Conservation (phyloP, 2,797 vertebrate genomes). For the Rhinichthys osculus region DNA sequence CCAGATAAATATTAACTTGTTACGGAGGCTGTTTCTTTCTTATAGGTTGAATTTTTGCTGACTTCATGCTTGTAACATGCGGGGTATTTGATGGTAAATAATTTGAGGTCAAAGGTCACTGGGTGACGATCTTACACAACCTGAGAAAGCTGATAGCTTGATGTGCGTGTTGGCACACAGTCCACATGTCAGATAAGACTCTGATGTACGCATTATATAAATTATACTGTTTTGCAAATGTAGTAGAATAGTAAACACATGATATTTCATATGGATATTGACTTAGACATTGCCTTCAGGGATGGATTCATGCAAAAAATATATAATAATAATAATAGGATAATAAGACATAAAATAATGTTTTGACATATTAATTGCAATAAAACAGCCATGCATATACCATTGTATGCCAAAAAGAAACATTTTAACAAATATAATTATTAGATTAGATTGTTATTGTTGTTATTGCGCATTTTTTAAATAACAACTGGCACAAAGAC, state of each 20-base stretch:
- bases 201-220: neutral
- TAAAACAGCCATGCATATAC: neutral
- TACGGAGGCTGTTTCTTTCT: conserved; percentile 45
- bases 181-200: neutral
- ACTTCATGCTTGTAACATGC: conserved; percentile 49
- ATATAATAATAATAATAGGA: neutral
- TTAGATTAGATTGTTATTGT: neutral
- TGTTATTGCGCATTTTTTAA: neutral
- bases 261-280: neutral
- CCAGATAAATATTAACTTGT: conserved; percentile 66
- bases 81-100: neutral
- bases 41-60: conserved; percentile 61
- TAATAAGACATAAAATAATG: neutral
- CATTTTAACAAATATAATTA: fast-evolving
- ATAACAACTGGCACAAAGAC: neutral
- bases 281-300: neutral
- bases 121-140: conserved; percentile 55
- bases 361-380: neutral
- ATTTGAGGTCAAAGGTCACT: conserved; percentile 50
- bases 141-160: conserved; percentile 29
- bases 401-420: neutral
- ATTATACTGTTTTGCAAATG: neutral
- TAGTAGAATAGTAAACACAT: neutral
- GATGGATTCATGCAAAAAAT: neutral
- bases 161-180: neutral